phyloP scores from a whole-genome alignment of 2,797 vertebrate species.

The Percopsis omiscomaycus region DNA sequence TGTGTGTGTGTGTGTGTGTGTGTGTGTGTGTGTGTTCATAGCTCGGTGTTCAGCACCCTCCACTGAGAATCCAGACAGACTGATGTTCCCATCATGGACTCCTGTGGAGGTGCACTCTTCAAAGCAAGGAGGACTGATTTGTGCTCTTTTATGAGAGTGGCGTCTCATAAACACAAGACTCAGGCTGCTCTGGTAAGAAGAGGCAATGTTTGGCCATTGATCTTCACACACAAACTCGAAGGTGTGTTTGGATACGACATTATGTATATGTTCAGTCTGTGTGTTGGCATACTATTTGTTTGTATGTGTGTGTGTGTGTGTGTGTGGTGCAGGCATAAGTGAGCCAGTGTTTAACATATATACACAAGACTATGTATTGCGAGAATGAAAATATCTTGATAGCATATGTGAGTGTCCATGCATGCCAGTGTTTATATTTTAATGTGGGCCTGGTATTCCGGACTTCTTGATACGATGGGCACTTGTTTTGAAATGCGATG shows the following conservation, averaged over 20 bases:
- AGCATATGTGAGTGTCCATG: background rate
- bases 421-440: background rate
- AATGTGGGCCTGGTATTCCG: background rate
- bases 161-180: too few species aligned
- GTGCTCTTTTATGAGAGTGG: conserved; percentile 20
- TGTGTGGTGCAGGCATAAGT: background rate
- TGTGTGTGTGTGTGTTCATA: conserved; percentile 6
- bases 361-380: background rate
- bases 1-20: conserved; percentile 9
- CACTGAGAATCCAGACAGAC: conserved; percentile 51
- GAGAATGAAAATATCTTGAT: too few species aligned
- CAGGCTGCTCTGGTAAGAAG: conserved; percentile 17
- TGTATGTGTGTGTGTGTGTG: background rate
- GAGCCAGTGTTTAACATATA: background rate
- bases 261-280: background rate
- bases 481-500: conserved; percentile 76
- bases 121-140: conserved; percentile 34
- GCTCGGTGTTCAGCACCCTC: conserved; percentile 6
- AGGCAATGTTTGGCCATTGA: conserved; percentile 34
- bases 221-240: conserved; percentile 48
- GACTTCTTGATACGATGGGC: conserved; percentile 49
- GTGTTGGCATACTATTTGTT: background rate
- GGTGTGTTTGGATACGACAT: conserved; percentile 48
- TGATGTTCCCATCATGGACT: conserved; percentile 68
- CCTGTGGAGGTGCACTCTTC: conserved; percentile 56